Conservation (phyloP, 2,797 vertebrate species). For the Siniperca scherzeri region DNA sequence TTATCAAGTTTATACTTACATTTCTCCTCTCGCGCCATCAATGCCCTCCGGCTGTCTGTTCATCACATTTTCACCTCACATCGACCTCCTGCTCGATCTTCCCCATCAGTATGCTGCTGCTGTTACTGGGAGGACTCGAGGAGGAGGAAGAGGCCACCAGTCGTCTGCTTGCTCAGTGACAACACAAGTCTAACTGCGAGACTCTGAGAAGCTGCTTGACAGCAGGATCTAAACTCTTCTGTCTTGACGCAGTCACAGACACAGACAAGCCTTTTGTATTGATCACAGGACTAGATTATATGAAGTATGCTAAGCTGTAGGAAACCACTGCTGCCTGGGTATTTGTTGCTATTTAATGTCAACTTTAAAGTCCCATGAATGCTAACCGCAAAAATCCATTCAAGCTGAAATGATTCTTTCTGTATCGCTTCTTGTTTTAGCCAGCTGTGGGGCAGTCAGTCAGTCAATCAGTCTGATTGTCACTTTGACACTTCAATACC, state of each 20-base stretch:
- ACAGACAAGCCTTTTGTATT: constrained; percentile 30
- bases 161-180: constrained; percentile 34
- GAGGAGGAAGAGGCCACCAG: constrained; percentile 26
- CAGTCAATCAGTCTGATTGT: not conserved
- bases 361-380: constrained; percentile 9
- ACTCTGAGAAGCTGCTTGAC: constrained; percentile 34
- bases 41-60: constrained; percentile 45
- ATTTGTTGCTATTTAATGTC: constrained; percentile 4
- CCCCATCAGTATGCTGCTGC: constrained; percentile 60
- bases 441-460: no score
- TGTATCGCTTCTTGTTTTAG: not conserved
- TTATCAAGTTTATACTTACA: constrained; percentile 53
- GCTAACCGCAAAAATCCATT: constrained; percentile 10
- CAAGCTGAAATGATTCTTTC: not conserved
- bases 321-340: not conserved
- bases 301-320: constrained; percentile 21
- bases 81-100: constrained; percentile 33
- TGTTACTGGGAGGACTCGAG: constrained; percentile 12
- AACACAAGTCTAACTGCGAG: constrained; percentile 27
- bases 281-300: constrained; percentile 45
- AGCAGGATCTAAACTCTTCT: constrained; percentile 40
- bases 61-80: constrained; percentile 57
- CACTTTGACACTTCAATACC: not conserved
- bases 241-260: constrained; percentile 23
- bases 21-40: constrained; percentile 20